phyloP scores from a whole-genome alignment of 2,797 vertebrate genomes.

The Ciconia nigra region DNA sequence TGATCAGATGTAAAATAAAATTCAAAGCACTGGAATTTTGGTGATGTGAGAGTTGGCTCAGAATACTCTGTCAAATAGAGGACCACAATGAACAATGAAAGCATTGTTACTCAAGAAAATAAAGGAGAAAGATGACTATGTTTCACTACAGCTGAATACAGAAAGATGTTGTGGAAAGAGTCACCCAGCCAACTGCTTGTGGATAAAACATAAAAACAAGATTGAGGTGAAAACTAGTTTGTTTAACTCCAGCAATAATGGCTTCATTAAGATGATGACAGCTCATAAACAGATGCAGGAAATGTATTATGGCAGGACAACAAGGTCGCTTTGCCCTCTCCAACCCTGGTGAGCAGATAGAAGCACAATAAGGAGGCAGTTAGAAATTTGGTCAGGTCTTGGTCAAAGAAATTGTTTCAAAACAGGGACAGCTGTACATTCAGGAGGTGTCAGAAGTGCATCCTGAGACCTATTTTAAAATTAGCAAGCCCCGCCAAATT shows the following conservation, averaged over 20 bases:
- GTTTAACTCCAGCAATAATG: background rate
- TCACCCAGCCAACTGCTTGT: background rate
- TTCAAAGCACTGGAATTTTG: background rate
- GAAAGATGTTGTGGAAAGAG: background rate
- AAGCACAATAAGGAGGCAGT: background rate
- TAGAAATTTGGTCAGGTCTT: background rate
- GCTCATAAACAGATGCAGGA: background rate
- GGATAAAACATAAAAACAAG: background rate
- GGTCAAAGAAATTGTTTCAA: background rate
- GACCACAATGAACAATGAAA: background rate
- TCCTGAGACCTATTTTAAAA: background rate
- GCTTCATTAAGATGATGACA: background rate
- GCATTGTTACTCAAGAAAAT: background rate
- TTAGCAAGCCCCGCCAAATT: background rate
- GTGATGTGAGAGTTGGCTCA: background rate
- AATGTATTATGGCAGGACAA: background rate
- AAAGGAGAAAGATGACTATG: background rate
- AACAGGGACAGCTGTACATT: background rate
- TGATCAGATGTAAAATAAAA: background rate
- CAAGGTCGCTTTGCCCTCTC: background rate
- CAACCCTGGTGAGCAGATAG: background rate
- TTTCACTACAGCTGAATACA: background rate
- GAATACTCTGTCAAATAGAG: background rate
- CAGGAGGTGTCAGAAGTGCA: background rate
- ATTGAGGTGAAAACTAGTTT: background rate